Percentiles rank a stretch among this genome's conserved stretches.
Conservation (phyloP, 35 echinoderm and acorn worm genomes). For the Stichopus chloronotus region DNA sequence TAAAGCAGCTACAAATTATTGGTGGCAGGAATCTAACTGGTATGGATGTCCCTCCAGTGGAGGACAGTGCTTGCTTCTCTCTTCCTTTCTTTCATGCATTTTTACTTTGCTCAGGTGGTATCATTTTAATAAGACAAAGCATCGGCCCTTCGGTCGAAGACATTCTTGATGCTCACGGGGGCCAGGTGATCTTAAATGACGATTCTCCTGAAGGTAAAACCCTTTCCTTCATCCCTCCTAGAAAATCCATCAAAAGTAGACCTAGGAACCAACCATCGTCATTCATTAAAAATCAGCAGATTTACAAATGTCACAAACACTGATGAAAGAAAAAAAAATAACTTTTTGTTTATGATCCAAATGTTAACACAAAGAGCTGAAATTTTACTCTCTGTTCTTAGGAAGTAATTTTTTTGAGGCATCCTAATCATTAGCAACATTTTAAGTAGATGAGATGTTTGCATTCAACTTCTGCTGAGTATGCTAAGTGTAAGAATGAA, state of each 20-base stretch:
- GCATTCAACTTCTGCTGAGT: too few species aligned
- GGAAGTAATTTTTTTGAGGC: too few species aligned
- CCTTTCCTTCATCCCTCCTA: neutral
- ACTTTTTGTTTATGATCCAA: neutral
- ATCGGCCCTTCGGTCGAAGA: slow-evolving; percentile 77
- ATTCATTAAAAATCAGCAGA: neutral
- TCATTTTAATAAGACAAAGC: slow-evolving; percentile 73
- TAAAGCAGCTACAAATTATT: too few species aligned
- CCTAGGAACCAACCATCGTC: neutral
- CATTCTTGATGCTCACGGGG: slow-evolving; percentile 82
- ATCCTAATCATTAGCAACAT: too few species aligned
- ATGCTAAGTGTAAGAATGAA: too few species aligned
- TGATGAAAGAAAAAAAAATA: neutral
- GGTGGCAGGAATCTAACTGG: too few species aligned
- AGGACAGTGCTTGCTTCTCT: neutral
- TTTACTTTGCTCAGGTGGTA: slow-evolving; percentile 56
- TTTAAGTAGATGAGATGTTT: too few species aligned
- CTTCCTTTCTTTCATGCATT: slow-evolving; percentile 6
- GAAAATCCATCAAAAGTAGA: too few species aligned
- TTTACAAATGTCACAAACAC: too few species aligned
- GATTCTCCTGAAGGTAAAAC: slow-evolving; percentile 81
- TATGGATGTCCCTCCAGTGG: neutral
- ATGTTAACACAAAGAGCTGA: too few species aligned
- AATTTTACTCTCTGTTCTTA: too few species aligned
- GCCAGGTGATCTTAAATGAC: slow-evolving; percentile 67